These are phyloP conservation scores for Drosophila neocordata DNA, from an alignment of 1,140 invertebrate genomes.

Conservation along the genomic window DNA sequence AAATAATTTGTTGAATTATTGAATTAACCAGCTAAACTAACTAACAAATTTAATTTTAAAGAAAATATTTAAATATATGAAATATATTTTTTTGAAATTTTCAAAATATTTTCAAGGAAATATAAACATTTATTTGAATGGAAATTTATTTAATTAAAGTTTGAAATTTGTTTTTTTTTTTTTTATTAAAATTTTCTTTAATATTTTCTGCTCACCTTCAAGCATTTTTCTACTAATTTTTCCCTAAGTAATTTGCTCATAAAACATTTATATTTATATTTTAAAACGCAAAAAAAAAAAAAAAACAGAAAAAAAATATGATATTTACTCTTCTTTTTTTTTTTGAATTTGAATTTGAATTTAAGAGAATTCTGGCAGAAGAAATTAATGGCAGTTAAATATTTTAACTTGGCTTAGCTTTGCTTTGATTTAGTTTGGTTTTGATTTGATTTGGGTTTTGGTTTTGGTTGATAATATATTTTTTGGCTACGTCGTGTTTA, in stretches of 20 bases:
- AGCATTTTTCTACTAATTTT: neutral
- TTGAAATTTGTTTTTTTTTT: too few relatives aligned
- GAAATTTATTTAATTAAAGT: too few relatives aligned
- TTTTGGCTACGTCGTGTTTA: neutral
- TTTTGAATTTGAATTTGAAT: too few relatives aligned
- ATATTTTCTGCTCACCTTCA: too few relatives aligned
- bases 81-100: too few relatives aligned
- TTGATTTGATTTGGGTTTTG: neutral
- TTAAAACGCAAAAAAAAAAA: neutral
- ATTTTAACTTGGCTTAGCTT: neutral
- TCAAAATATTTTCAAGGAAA: too few relatives aligned
- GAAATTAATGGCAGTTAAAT: too few relatives aligned
- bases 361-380: too few relatives aligned
- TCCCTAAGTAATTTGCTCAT: neutral
- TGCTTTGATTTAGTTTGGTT: neutral
- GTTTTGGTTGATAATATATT: conserved; percentile 16
- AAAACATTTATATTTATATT: neutral
- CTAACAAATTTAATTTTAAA: neutral
- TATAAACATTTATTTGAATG: too few relatives aligned
- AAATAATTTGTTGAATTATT: neutral
- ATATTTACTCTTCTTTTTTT: too few relatives aligned
- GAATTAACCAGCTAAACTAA: neutral
- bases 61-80: too few relatives aligned
- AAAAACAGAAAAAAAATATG: conserved; percentile 1
- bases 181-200: too few relatives aligned